A percentile compares a stretch with the other conserved stretches of the same genome.
phyloP scores from a whole-genome alignment of 2,888 invertebrate genomes.

The Chrysolina americana region DNA sequence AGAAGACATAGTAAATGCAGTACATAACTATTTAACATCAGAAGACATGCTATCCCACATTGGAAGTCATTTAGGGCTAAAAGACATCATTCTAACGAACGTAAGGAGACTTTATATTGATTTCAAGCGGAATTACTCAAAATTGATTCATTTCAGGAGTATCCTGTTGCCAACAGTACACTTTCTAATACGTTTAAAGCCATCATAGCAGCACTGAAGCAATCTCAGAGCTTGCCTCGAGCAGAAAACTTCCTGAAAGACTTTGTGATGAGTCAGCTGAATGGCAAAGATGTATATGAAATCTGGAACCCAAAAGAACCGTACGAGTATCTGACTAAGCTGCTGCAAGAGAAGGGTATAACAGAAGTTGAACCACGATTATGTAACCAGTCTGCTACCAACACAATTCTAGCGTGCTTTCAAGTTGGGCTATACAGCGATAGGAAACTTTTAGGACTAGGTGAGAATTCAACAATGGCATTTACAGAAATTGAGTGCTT shows the following conservation, averaged over 20 bases:
- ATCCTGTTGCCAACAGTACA: conserved; percentile 77
- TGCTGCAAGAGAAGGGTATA: conserved; percentile 75
- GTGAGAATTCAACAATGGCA: conserved; percentile 70
- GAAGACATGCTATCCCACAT: conserved; percentile 80
- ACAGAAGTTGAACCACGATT: conserved; percentile 81
- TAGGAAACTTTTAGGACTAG: conserved; percentile 84
- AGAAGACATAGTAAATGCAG: conserved; percentile 79
- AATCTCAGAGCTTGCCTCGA: conserved; percentile 77
- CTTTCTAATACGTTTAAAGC: conserved; percentile 85
- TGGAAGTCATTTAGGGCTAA: conserved; percentile 83
- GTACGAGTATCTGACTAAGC: conserved; percentile 77
- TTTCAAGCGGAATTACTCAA: not conserved
- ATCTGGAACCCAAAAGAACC: conserved; percentile 89
- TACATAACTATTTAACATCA: conserved; percentile 78
- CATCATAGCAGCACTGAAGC: conserved; percentile 82
- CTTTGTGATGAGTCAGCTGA: conserved; percentile 87
- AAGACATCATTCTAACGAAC: conserved; percentile 83
- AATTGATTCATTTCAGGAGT: conserved; percentile 73
- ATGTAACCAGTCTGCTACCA: conserved; percentile 83
- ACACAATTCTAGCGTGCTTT: conserved; percentile 87
- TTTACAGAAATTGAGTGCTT: no score
- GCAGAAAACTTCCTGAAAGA: conserved; percentile 88
- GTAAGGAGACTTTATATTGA: conserved; percentile 72
- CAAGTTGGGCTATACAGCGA: conserved; percentile 88
- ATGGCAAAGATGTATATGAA: conserved; percentile 88